Percentiles rank a stretch among this genome's conserved stretches.
Evolutionary conservation across 2,113 vertebrate genomes (phyloP).

Genomic region (Istiophorus platypterus): DNA sequence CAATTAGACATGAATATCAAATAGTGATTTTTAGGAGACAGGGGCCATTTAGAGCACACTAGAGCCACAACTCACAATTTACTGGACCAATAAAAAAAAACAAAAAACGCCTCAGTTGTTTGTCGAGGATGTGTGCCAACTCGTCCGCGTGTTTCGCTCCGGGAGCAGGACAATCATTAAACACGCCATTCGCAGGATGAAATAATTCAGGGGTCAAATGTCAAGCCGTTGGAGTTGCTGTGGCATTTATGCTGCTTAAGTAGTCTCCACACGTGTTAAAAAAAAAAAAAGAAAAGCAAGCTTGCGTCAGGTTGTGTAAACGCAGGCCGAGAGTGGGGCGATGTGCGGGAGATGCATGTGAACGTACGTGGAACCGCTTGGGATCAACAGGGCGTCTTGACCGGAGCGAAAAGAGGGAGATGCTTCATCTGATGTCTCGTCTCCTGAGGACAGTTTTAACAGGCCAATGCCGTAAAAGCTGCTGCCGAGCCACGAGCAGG

Average conservation of each 20-base stretch:
- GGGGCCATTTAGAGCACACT: neutral
- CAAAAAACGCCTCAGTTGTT: conserved; percentile 34
- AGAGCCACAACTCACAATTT: conserved; percentile 29
- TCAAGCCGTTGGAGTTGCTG: conserved; percentile 20
- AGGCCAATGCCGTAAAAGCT: neutral
- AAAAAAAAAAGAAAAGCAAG: neutral
- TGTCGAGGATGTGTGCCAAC: conserved; percentile 32
- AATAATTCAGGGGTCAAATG: conserved; percentile 45
- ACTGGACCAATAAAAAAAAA: conserved; percentile 14
- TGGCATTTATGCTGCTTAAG: neutral
- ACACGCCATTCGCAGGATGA: neutral
- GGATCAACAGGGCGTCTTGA: neutral
- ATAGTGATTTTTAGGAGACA: conserved; percentile 6
- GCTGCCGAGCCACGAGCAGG: neutral
- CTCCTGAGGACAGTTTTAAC: neutral
- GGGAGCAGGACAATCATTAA: conserved; percentile 1
- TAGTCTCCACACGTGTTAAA: neutral
- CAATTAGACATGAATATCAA: neutral
- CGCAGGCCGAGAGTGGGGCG: neutral
- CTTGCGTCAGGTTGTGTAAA: neutral
- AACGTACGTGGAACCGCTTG: conserved; percentile 32
- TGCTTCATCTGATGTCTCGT: too few relatives aligned
- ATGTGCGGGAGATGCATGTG: neutral
- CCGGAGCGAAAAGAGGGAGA: too few relatives aligned
- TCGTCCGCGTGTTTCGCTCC: conserved; percentile 24